A percentile compares a stretch with the other conserved stretches of the same genome.
Evolutionary conservation across 2,797 vertebrate species (phyloP).

Genomic region (Onychomys arenicola): DNA sequence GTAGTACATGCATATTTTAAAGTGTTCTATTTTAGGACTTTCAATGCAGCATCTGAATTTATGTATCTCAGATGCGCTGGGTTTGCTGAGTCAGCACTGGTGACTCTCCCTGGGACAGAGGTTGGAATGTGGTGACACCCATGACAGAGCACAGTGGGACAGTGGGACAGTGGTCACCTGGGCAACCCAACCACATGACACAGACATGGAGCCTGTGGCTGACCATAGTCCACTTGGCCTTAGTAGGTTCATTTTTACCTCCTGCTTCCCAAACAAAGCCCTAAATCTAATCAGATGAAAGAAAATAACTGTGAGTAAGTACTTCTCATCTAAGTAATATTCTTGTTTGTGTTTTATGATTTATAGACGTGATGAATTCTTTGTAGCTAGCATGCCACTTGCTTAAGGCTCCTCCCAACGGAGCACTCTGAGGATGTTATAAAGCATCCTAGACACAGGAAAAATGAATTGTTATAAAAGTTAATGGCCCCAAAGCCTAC

Average conservation of each 20-base stretch:
- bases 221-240: slow-evolving; percentile 63
- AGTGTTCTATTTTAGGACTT: slow-evolving; percentile 28
- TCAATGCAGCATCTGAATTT: not conserved
- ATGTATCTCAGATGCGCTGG: not conserved
- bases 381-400: not conserved
- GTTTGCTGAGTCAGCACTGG: slow-evolving; percentile 1
- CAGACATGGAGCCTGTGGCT: not conserved
- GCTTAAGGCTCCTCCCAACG: slow-evolving; percentile 53
- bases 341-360: slow-evolving; percentile 75
- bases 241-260: slow-evolving; percentile 77
- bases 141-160: not conserved
- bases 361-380: slow-evolving; percentile 73
- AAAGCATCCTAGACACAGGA: slow-evolving; percentile 73
- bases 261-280: slow-evolving; percentile 83
- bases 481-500: not conserved
- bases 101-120: slow-evolving; percentile 38
- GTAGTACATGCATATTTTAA: not conserved
- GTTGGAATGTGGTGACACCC: slow-evolving; percentile 44
- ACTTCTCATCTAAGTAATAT: slow-evolving; percentile 64
- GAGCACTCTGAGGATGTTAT: slow-evolving; percentile 75
- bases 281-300: slow-evolving; percentile 79
- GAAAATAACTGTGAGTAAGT: slow-evolving; percentile 76
- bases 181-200: not conserved
- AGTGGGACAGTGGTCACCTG: slow-evolving; percentile 57
- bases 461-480: slow-evolving; percentile 46